Evolutionary conservation across 2,888 invertebrate genomes (phyloP), one percentile per base, ranked within the genome.

Genomic region (Archips xylosteana): DNA sequence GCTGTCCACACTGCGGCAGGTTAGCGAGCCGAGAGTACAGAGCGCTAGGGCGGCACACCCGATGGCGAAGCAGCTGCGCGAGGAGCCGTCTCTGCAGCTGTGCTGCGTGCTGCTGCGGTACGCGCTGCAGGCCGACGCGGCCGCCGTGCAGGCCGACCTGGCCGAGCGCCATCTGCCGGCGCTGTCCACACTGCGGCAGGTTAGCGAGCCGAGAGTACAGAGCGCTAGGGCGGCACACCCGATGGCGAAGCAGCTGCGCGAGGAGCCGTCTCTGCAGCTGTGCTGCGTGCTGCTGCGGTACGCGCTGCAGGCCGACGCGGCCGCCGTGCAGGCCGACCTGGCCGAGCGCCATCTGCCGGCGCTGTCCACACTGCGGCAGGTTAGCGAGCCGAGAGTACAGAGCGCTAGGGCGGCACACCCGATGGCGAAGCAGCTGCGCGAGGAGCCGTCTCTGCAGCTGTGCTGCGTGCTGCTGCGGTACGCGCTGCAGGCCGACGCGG

Each of bases 11-110:
- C 93, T 99, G 51, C 95, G 98, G 87, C 98, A 98, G 95, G 97
- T 97, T 61, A 15, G 9, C 42, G 51, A 23, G 10, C 12, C 4
- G 0, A n/a, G 1, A 23, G 23, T 23, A 23, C 23, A 23, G 23
- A 23, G 23, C 23, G 23, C 23, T 1, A 23, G 97, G 97, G 59
- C 97, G 98, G 78, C 96, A 98, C 83, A 98, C 98, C 96, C 97
- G 39, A 94, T 99, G 84, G 97, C 98, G 0, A 97, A 97, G 91
- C 98, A 98, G 36, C 92, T 99, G 36, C 98, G 98, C 88, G 98
- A 98, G 90, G 99, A 99, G 94, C 99, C 99, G 0, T 98, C 99
- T 66, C 97, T 99, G 87, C 99, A 99, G 88, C 95, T 99, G 78
- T 97, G 98, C 87, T 97, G 97, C 32, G 98, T 98, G 78, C 95